These are phyloP conservation scores for Aleiodes alternator DNA, from an alignment of 2,888 invertebrate species.

Conservation along the genomic window DNA sequence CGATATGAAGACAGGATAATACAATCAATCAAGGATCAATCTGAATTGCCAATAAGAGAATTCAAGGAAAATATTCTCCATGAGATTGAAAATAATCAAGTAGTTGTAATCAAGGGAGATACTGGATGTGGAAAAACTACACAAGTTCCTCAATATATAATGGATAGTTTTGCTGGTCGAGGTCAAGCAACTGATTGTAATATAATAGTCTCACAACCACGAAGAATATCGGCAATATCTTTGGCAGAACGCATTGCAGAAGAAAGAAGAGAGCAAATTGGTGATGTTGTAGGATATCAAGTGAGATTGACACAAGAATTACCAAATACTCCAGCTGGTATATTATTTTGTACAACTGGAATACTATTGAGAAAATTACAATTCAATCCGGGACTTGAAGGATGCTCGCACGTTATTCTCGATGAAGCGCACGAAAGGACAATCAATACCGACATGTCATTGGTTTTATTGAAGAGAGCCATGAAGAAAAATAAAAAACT, in stretches of 20 bases:
- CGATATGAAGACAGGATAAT: conserved; percentile 35
- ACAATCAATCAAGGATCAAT: background rate
- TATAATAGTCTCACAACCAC: conserved; percentile 82
- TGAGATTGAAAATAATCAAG: conserved; percentile 76
- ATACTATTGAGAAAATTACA: conserved; percentile 77
- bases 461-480: conserved; percentile 79
- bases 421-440: conserved; percentile 87
- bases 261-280: conserved; percentile 81
- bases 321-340: conserved; percentile 78
- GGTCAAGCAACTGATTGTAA: conserved; percentile 76
- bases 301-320: conserved; percentile 79
- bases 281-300: conserved; percentile 82
- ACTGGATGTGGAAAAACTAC: conserved; percentile 87
- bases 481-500: conserved; percentile 77
- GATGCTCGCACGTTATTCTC: conserved; percentile 82
- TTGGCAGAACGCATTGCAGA: conserved; percentile 81
- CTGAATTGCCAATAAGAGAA: conserved; percentile 49
- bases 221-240: conserved; percentile 83
- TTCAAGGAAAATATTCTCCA: conserved; percentile 77
- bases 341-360: conserved; percentile 85
- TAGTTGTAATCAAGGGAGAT: conserved; percentile 81
- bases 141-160: conserved; percentile 81
- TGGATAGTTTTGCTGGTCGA: conserved; percentile 76
- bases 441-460: conserved; percentile 82
- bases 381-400: conserved; percentile 75